Evolutionary conservation across 2,797 vertebrate species (phyloP).

Genomic region (Echiichthys vipera): DNA sequence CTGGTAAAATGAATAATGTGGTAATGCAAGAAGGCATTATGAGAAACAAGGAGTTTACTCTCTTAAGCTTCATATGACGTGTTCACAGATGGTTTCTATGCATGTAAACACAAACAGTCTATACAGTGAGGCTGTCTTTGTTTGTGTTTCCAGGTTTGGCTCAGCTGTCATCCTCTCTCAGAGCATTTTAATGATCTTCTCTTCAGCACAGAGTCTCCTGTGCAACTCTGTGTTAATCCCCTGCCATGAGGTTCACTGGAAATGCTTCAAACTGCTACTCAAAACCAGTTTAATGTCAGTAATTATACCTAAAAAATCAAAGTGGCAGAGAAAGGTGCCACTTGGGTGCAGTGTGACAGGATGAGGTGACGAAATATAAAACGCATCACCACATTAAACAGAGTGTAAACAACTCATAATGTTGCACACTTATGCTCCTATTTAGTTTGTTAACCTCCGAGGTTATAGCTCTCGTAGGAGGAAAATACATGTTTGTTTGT

Average conservation of each 20-base stretch:
- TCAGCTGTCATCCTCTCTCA: slow-evolving; percentile 7
- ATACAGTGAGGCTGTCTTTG: slow-evolving; percentile 3
- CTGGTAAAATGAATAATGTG: slow-evolving; percentile 2
- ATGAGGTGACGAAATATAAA: neutral
- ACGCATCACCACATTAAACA: neutral
- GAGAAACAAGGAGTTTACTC: slow-evolving; percentile 20
- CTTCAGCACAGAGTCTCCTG: neutral
- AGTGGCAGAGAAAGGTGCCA: too few species aligned
- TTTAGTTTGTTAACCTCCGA: neutral
- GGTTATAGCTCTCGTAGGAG: neutral
- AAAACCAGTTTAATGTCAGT: neutral
- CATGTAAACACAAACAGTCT: neutral
- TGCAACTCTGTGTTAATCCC: neutral
- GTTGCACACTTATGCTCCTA: neutral
- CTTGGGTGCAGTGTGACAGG: neutral
- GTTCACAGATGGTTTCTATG: neutral
- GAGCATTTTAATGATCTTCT: neutral
- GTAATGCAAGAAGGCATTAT: neutral
- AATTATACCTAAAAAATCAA: neutral
- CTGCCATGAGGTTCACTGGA: neutral
- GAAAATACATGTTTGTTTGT: neutral
- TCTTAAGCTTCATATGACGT: neutral
- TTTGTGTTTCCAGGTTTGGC: slow-evolving; percentile 30
- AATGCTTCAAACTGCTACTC: slow-evolving; percentile 3
- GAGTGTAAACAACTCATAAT: neutral